Evolutionary conservation across 2,113 vertebrate species (phyloP), one percentile per base, ranked within the genome.

Genomic region (Vimba vimba): DNA sequence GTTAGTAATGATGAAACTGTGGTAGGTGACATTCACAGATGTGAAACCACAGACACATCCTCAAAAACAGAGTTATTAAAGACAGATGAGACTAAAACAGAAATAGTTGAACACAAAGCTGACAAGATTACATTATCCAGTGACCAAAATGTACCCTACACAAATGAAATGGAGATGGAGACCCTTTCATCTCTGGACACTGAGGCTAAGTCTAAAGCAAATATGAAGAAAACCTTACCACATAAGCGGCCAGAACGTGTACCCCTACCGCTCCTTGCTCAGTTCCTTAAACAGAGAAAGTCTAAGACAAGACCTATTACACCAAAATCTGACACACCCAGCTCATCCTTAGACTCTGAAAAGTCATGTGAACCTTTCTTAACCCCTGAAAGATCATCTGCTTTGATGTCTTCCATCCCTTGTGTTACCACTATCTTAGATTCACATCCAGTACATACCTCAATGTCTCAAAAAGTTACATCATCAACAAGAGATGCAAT

Each of bases 211-310:
- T n/a, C 66, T 79, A 68, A 69, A 57, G 60, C n/a, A 57, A 75
- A 87, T 23, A 68, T 71, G 11, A 89, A 89, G 79, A 89, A 89
- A 71, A 39, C 33, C 21, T 39, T 73, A 60, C 81, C 83, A 60
- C 88, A 87, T 15, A 95, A 93, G 84, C 90, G 93, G 0, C 92
- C 92, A 0, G 87, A 85, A 0, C 91, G 91, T 2, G 86, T 94
- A 11, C 93, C 94, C 62, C 87, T 95, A 45, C 93, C 94, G 0
- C 93, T 94, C 0, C 92, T 95, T 0, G 94, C 94, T 50, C 90
- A 90, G 2, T 95, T 95, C 84, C 69, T 95, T 57, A 93, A 94
- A 84, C 93, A 92, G 68, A 92, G 93, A 85, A 93, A 90, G 6
- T 74, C 89, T 1, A 94, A 94, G 89, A 87, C 91, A 52, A 94